Evolutionary conservation across 1,140 invertebrate genomes (phyloP), one percentile per base, ranked within the genome.

Genomic region (Rhopalosiphum padi): DNA sequence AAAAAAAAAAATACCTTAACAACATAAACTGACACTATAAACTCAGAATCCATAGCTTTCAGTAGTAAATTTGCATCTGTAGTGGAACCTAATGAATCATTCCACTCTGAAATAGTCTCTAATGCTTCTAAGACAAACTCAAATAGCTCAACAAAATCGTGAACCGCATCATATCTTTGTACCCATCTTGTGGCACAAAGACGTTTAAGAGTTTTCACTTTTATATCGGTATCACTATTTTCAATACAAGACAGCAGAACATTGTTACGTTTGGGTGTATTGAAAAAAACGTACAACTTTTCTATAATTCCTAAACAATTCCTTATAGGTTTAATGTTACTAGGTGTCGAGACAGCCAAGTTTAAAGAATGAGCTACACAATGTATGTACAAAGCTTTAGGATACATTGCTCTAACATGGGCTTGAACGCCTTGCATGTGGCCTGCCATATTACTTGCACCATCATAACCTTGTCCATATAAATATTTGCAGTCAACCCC

Each of bases 121-220:
- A 82, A 82, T 82, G 77, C 4, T 82, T 35, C 35, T 35, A 82
- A 35, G 35, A 82, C 77, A 82, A 35, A 82, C 35, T 35, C n/a
- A n/a, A 82, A 82, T 82, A 82, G 35, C 35, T 82, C 77, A 82
- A 35, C 21, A 37, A 85, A 85, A 85, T 85, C 37, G 11, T 41
- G 37, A 85, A 85, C 83, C 41, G 83, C 37, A 89, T 89, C 87
- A 37, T 89, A 89, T 89, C 87, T 23, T 51, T 89, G 87, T 23
- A 89, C n/a, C 46, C 46, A 51, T 51, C 46, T 46, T 25, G 87
- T 89, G 22, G 7, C 83, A 43, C 37, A 85, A 41, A 85, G 83
- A 22, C 83, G 41, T 43, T 43, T 43, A 41, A 85, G 23, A 22
- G 37, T 85, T 85, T n/a, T 85, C 41, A 85, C 9, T 41, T 85